Percentiles rank a stretch among this genome's conserved stretches.
These are phyloP conservation scores for Melangyna quadrimaculata DNA, from an alignment of 2,888 invertebrate genomes.

Conservation along the genomic window DNA sequence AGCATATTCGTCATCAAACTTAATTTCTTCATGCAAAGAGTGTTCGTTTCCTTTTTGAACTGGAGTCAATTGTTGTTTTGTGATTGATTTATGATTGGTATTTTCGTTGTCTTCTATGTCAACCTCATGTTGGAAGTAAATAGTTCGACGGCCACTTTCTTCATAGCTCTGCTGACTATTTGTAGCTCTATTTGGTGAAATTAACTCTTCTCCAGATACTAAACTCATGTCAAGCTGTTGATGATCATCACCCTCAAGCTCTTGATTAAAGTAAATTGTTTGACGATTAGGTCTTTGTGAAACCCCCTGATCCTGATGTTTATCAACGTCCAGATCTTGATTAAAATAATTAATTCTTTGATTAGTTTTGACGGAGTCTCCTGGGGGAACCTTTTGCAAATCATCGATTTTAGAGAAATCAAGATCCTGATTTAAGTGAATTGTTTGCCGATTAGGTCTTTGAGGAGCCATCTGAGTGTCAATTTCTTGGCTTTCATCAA, in stretches of 20 bases:
- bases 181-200: neutral
- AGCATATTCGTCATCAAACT: neutral
- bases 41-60: neutral
- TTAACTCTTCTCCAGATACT: neutral
- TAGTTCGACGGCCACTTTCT: neutral
- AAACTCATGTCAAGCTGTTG: neutral
- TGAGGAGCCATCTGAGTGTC: neutral
- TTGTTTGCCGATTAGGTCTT: neutral
- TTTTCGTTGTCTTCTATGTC: neutral
- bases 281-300: neutral
- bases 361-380: neutral
- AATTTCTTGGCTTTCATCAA: neutral
- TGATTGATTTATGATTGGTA: neutral
- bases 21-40: neutral
- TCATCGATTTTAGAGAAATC: neutral
- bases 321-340: neutral
- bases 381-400: neutral
- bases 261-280: constrained; percentile 10
- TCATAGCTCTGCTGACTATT: neutral
- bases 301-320: neutral
- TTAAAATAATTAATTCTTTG: neutral
- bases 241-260: neutral
- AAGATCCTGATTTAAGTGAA: neutral
- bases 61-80: neutral
- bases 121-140: neutral